These are phyloP conservation scores for Rhizomys pruinosus DNA, from an alignment of 2,113 vertebrate species.

Conservation along the genomic window DNA sequence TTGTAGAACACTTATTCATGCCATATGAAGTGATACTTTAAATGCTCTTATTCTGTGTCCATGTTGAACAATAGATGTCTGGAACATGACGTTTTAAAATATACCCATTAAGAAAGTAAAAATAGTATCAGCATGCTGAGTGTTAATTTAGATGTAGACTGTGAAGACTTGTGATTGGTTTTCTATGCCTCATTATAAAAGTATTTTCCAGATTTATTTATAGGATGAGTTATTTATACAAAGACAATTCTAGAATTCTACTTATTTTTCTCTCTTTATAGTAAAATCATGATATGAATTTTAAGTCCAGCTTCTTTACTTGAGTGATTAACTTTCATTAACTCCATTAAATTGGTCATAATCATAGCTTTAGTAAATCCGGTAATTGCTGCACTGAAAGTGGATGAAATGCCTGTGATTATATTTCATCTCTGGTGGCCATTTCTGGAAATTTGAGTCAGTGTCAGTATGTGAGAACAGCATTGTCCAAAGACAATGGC, in stretches of 20 bases:
- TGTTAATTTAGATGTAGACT: slow-evolving; percentile 15
- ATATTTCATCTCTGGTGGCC: not conserved
- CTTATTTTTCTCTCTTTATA: not conserved
- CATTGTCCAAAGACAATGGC: not conserved
- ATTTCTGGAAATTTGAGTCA: not conserved
- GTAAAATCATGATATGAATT: not conserved
- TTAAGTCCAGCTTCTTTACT: slow-evolving; percentile 5
- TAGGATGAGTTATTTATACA: not conserved
- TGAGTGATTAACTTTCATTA: slow-evolving; percentile 7
- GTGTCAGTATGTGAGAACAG: not conserved
- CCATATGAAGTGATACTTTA: not conserved
- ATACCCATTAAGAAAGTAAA: slow-evolving; percentile 2
- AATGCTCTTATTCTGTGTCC: not conserved
- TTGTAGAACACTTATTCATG: not conserved
- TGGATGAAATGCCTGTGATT: not conserved
- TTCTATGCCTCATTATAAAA: not conserved
- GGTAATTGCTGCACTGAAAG: not conserved
- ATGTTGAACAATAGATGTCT: not conserved
- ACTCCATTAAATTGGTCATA: not conserved
- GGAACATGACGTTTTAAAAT: not conserved
- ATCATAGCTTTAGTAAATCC: not conserved
- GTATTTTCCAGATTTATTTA: not conserved
- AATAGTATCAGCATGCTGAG: not conserved
- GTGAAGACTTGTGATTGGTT: not conserved
- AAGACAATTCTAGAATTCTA: not conserved